Evolutionary conservation across 2,797 vertebrate genomes (phyloP).

Genomic region (Orestias chungarensis): DNA sequence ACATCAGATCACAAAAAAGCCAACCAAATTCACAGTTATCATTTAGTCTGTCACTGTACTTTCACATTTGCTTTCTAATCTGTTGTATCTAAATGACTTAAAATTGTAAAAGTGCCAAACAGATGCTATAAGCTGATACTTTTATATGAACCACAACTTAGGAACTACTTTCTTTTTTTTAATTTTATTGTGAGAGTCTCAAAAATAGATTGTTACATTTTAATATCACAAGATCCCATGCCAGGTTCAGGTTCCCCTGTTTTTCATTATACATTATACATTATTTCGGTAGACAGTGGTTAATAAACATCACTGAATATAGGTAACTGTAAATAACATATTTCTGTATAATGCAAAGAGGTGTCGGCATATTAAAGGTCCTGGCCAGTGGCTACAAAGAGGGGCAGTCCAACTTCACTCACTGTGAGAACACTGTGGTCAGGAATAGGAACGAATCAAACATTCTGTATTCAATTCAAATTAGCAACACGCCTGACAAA

Average conservation of each 20-base stretch:
- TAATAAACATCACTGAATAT: conserved; percentile 1
- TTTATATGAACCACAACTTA: background rate
- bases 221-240: background rate
- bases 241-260: background rate
- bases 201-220: conserved; percentile 1
- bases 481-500: background rate
- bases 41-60: background rate
- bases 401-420: background rate
- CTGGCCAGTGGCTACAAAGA: background rate
- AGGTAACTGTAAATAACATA: background rate
- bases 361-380: background rate
- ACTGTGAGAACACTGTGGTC: too few relatives aligned
- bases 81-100: background rate
- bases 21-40: background rate
- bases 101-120: background rate
- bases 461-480: background rate
- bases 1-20: background rate
- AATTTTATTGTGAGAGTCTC: background rate
- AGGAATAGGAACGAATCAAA: background rate
- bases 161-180: background rate
- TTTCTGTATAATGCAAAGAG: background rate
- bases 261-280: background rate
- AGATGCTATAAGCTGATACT: background rate
- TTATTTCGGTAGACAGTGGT: background rate
- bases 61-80: background rate